Evolutionary conservation across 2,888 invertebrate species (phyloP).

Genomic region (Diarsia mendica): DNA sequence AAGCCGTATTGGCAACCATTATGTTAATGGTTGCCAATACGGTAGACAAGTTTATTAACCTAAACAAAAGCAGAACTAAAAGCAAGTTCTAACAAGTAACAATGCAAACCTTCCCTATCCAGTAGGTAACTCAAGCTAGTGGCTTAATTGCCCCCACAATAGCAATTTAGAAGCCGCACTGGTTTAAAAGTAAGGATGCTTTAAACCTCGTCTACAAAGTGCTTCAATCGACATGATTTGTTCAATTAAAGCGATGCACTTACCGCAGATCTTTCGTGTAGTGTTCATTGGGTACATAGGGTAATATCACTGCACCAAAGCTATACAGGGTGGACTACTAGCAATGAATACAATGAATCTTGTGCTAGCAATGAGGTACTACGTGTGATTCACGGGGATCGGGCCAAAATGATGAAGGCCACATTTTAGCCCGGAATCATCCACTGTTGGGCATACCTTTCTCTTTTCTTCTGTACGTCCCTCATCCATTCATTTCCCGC

Average conservation of each 20-base stretch:
- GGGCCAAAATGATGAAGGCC: no score
- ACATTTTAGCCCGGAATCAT: no score
- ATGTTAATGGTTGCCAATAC: conserved; percentile 19
- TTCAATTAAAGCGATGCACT: conserved; percentile 41
- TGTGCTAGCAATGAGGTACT: neutral
- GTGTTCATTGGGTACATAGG: neutral
- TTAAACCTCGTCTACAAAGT: conserved; percentile 29
- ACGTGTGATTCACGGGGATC: no score
- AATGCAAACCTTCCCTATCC: neutral
- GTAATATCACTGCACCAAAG: no score
- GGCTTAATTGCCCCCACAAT: conserved; percentile 33
- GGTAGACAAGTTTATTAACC: neutral
- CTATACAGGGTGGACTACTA: no score
- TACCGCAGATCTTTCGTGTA: conserved; percentile 12
- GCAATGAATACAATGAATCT: no score
- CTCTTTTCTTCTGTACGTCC: no score
- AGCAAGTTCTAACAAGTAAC: conserved; percentile 10
- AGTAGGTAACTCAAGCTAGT: neutral
- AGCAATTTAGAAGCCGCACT: conserved; percentile 22
- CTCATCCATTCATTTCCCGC: no score
- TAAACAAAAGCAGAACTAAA: conserved; percentile 23
- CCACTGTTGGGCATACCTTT: no score
- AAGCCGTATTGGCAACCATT: no score
- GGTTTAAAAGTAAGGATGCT: conserved; percentile 12
- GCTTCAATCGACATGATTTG: conserved; percentile 37